These are phyloP conservation scores for Pogonognathellus flavescens DNA, from an alignment of 1,140 invertebrate genomes.

Conservation along the genomic window DNA sequence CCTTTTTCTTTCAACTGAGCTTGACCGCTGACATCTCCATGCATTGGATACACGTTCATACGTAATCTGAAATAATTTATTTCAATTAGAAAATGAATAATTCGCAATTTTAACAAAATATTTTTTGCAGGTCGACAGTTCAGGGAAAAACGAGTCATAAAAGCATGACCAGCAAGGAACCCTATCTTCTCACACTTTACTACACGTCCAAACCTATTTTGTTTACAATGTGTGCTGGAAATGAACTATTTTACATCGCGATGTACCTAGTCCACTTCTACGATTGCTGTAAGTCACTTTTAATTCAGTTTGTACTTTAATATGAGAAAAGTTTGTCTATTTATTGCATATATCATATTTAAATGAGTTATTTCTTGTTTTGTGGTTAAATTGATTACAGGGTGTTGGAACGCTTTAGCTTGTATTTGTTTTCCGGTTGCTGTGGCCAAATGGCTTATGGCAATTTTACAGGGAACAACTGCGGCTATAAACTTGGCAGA, in stretches of 20 bases:
- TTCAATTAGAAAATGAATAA: too few species aligned
- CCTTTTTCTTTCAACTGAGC: slow-evolving; percentile 94
- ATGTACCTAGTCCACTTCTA: slow-evolving; percentile 90
- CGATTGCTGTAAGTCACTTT: slow-evolving; percentile 66
- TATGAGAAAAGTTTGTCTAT: too few species aligned
- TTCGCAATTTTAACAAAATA: background rate
- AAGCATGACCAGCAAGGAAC: slow-evolving; percentile 89
- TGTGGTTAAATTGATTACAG: too few species aligned
- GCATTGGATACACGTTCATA: slow-evolving; percentile 97
- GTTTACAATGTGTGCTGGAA: slow-evolving; percentile 95
- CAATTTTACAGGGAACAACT: slow-evolving; percentile 87
- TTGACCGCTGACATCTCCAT: slow-evolving; percentile 96
- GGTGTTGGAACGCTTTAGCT: slow-evolving; percentile 72
- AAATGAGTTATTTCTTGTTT: too few species aligned
- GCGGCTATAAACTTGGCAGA: slow-evolving; percentile 86
- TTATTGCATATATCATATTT: too few species aligned
- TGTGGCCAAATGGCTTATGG: slow-evolving; percentile 87
- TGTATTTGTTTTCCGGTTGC: slow-evolving; percentile 86
- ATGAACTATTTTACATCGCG: slow-evolving; percentile 95
- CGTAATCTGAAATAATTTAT: slow-evolving; percentile 74
- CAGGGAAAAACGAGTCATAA: slow-evolving; percentile 95
- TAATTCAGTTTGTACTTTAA: too few species aligned
- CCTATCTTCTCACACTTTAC: slow-evolving; percentile 91
- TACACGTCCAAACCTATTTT: slow-evolving; percentile 91
- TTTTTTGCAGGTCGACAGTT: slow-evolving; percentile 77